Percentiles rank a stretch among this genome's conserved stretches.
Evolutionary conservation across 2,888 invertebrate genomes (phyloP).

Genomic region (Cyrtodaria siliqua): DNA sequence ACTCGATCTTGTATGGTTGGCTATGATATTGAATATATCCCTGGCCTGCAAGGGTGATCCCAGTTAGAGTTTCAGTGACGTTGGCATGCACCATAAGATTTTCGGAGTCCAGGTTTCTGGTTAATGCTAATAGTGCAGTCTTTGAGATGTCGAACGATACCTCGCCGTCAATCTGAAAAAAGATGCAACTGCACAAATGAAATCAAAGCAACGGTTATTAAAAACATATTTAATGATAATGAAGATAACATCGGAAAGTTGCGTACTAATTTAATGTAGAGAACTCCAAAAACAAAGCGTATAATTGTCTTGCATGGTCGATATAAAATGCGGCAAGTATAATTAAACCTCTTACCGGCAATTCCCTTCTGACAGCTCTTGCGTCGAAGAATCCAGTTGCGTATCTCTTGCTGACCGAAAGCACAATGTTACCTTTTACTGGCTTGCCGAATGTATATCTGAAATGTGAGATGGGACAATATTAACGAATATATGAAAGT

Average conservation of each 20-base stretch:
- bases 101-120: slow-evolving; percentile 27
- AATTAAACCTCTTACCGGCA: slow-evolving; percentile 22
- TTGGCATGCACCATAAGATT: slow-evolving; percentile 88
- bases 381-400: slow-evolving; percentile 23
- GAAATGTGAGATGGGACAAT: too few relatives aligned
- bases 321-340: too few relatives aligned
- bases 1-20: slow-evolving; percentile 88
- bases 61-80: slow-evolving; percentile 95
- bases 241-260: too few relatives aligned
- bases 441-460: slow-evolving; percentile 78
- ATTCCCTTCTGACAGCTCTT: slow-evolving; percentile 21
- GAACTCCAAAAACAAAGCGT: too few relatives aligned
- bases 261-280: too few relatives aligned
- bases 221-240: too few relatives aligned
- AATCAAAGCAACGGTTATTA: too few relatives aligned
- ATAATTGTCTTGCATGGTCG: too few relatives aligned
- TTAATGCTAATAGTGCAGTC: slow-evolving; percentile 30
- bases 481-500: too few relatives aligned
- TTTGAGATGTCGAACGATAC: slow-evolving; percentile 41
- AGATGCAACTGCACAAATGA: too few relatives aligned
- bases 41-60: slow-evolving; percentile 93
- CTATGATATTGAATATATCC: slow-evolving; percentile 91
- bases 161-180: slow-evolving; percentile 59
- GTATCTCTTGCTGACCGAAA: slow-evolving; percentile 48
- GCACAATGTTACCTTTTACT: slow-evolving; percentile 67